These are phyloP conservation scores for Plumapathes pennacea DNA, from an alignment of 92 coral and sea anemone genomes.

Conservation along the genomic window DNA sequence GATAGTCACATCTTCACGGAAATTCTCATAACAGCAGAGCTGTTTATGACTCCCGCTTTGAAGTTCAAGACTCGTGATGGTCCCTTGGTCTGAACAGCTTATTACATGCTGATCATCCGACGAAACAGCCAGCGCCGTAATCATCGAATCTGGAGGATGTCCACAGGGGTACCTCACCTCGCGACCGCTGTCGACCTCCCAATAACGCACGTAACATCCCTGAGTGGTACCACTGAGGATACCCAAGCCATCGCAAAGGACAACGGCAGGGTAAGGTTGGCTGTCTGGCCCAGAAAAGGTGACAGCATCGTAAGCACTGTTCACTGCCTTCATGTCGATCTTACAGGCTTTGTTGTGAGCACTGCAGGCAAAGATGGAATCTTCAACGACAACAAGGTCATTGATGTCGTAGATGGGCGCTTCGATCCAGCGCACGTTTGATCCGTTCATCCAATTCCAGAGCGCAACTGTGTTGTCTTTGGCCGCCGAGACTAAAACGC, in stretches of 20 bases:
- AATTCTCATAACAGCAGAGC: conserved; percentile 1
- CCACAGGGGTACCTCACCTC: conserved; percentile 31
- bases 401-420: conserved; percentile 43
- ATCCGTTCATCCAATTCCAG: conserved; percentile 34
- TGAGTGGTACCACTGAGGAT: conserved; percentile 29
- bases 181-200: conserved; percentile 38
- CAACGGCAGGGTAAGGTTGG: conserved; percentile 27
- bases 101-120: conserved; percentile 22
- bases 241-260: conserved; percentile 24
- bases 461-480: conserved; percentile 31
- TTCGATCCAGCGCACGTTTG: not conserved
- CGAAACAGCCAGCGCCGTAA: conserved; percentile 28
- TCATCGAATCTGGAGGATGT: conserved; percentile 16
- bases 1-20: not conserved
- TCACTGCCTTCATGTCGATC: not conserved
- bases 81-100: conserved; percentile 45
- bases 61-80: conserved; percentile 32
- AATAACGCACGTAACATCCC: conserved; percentile 4
- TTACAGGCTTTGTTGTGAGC: conserved; percentile 17
- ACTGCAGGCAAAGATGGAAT: conserved; percentile 25
- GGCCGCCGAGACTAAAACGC: conserved; percentile 27
- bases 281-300: conserved; percentile 31
- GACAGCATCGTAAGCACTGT: not conserved
- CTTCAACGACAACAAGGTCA: conserved; percentile 10
- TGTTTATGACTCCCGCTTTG: not conserved